These are phyloP conservation scores for Macrostomum lignano DNA, from an alignment of 1,140 invertebrate genomes.

Conservation along the genomic window DNA sequence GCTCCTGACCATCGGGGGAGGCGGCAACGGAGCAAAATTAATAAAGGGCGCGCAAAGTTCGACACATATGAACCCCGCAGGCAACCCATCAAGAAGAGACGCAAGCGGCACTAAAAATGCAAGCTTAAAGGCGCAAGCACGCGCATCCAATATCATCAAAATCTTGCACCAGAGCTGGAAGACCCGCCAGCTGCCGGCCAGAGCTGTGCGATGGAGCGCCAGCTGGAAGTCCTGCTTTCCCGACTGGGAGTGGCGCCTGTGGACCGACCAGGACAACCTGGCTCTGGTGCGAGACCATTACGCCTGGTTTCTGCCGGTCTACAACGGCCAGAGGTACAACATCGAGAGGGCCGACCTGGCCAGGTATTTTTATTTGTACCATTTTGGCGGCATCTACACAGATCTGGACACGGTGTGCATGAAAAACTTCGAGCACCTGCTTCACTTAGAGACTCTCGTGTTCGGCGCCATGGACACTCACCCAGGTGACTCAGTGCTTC, in stretches of 20 bases:
- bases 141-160: no score
- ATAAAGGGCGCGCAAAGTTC: no score
- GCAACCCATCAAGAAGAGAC: no score
- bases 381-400: slow-evolving; percentile 3
- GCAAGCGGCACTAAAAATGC: no score
- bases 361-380: slow-evolving; percentile 1
- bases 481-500: neutral
- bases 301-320: neutral
- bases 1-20: no score
- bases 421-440: neutral
- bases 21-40: no score
- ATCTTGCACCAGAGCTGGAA: slow-evolving; percentile 1
- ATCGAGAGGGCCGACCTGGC: neutral
- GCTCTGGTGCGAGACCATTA: neutral
- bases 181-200: neutral
- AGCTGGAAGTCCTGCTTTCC: neutral
- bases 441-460: neutral
- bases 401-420: slow-evolving; percentile 1
- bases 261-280: slow-evolving; percentile 2
- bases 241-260: neutral
- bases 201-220: neutral
- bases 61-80: no score
- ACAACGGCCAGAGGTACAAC: neutral
- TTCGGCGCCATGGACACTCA: slow-evolving; percentile 3
- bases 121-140: no score